Evolutionary conservation across 2,113 vertebrate species (phyloP), one percentile per base, ranked within the genome.

Genomic region (Prochilodus magdalenae): DNA sequence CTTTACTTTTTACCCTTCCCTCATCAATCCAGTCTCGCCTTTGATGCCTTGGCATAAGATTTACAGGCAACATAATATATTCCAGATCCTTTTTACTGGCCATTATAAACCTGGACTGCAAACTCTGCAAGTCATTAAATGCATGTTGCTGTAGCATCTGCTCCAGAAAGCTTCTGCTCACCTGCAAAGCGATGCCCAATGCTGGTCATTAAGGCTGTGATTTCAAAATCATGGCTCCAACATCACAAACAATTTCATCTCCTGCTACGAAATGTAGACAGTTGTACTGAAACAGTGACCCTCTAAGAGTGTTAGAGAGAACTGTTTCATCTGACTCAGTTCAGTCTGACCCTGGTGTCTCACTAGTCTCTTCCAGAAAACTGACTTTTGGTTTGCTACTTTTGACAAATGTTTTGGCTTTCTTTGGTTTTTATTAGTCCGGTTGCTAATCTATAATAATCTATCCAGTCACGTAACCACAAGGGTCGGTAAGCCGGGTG

Each of bases 41-140:
- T 91, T 91, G 86, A 92, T 91, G 89, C 89, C 72, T 87, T 84
- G 67, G 89, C 81, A 87, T 83, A 69, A 84, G 59, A 83, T 91
- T 94, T 91, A 92, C 84, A 89, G 86, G 87, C 47, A 84, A 80
- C 70, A 30, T 90, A 89, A 90, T 85, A 75, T 71, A 85, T 89
- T 88, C 88, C 86, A 93, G 86, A 90, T 89, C 79, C 63, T 1
- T 84, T 92, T 92, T 91, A 92, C 86, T 85, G 85, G 83, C 86
- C 84, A 51, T 91, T 86, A 91, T 74, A 86, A 90, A 79, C 44
- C 86, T 47, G 62, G 72, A 27, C 87, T 40, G 75, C 77, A 71
- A 73, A 76, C 85, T 73, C 83, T 89, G 88, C 47, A 85, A 89
- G 80, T 83, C 79, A 87, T 90, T 91, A 89, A 91, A 90, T 63